Evolutionary conservation across 2,113 vertebrate species (phyloP).

Genomic region (Picathartes gymnocephalus): DNA sequence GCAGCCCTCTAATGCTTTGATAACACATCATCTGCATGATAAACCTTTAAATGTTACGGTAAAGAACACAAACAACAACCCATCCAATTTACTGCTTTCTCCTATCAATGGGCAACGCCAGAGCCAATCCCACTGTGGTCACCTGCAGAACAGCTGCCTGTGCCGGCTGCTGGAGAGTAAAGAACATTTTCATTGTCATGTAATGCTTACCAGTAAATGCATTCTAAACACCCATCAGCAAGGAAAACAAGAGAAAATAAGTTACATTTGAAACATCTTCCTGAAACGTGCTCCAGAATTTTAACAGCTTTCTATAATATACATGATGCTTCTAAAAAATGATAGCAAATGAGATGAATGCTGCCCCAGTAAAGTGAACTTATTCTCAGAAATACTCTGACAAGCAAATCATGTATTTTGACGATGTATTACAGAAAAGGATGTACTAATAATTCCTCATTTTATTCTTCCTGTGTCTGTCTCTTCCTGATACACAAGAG

Average conservation of each 20-base stretch:
- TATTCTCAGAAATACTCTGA: neutral
- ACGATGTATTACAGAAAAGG: neutral
- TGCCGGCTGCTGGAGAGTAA: neutral
- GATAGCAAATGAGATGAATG: neutral
- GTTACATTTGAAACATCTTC: neutral
- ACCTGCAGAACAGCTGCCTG: neutral
- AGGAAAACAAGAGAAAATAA: neutral
- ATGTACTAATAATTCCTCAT: neutral
- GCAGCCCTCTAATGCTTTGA: neutral
- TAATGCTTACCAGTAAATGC: neutral
- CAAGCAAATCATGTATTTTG: neutral
- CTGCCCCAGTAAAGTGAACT: neutral
- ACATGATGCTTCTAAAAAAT: neutral
- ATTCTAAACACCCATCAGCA: neutral
- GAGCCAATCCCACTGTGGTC: neutral
- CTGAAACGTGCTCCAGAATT: slow-evolving; percentile 12
- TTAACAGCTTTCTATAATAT: neutral
- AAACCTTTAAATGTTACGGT: neutral
- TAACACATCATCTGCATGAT: neutral
- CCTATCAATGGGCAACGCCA: neutral
- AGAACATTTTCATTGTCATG: neutral
- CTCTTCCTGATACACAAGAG: slow-evolving; percentile 18
- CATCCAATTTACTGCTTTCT: neutral
- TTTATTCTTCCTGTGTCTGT: neutral
- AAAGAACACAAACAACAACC: neutral